These are phyloP conservation scores for Hippocampus abdominalis DNA, from an alignment of 2,113 vertebrate species.

Conservation along the genomic window DNA sequence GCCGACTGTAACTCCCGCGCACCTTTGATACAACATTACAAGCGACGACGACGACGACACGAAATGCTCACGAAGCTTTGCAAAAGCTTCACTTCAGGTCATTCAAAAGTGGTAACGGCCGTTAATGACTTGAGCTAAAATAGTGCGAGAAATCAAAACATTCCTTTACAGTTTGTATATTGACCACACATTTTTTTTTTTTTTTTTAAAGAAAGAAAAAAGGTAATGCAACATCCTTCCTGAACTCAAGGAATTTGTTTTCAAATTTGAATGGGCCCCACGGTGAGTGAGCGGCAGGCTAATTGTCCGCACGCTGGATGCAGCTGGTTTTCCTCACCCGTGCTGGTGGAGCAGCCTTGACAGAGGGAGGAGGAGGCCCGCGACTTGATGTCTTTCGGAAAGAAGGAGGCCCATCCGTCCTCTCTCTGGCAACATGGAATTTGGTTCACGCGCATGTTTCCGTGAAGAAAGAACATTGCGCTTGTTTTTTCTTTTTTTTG, in stretches of 20 bases:
- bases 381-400: slow-evolving; percentile 11
- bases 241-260: slow-evolving; percentile 62
- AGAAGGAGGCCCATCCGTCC: neutral
- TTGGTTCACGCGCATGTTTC: slow-evolving; percentile 26
- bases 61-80: slow-evolving; percentile 40
- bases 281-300: slow-evolving; percentile 26
- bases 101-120: slow-evolving; percentile 62
- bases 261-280: slow-evolving; percentile 23
- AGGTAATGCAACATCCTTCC: slow-evolving; percentile 54
- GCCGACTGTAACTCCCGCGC: slow-evolving; percentile 27
- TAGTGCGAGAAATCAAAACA: slow-evolving; percentile 44
- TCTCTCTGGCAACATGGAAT: slow-evolving; percentile 39
- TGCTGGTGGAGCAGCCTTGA: slow-evolving; percentile 11
- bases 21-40: slow-evolving; percentile 27
- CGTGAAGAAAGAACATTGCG: slow-evolving; percentile 11
- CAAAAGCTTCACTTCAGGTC: slow-evolving; percentile 59
- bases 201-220: slow-evolving; percentile 31
- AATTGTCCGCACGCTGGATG: neutral
- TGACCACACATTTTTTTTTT: slow-evolving; percentile 7
- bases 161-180: slow-evolving; percentile 10
- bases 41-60: slow-evolving; percentile 4
- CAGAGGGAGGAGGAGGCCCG: slow-evolving; percentile 7
- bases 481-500: slow-evolving; percentile 14
- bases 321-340: slow-evolving; percentile 25
- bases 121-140: slow-evolving; percentile 42